phyloP scores from a whole-genome alignment of 2,797 vertebrate species.

The Protosalanx chinensis region DNA sequence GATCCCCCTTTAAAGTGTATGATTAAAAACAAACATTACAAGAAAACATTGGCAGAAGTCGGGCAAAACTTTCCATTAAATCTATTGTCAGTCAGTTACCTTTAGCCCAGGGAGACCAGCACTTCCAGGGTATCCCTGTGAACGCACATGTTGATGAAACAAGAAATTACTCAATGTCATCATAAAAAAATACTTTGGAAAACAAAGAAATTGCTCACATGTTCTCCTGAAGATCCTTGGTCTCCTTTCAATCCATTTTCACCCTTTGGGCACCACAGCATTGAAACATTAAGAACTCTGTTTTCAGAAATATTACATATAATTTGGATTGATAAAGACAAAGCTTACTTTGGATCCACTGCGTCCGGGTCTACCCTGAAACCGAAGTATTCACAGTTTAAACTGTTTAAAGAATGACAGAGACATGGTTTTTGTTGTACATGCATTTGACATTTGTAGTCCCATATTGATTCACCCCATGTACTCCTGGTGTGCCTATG shows the following conservation, averaged over 20 bases:
- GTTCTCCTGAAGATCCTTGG: constrained; percentile 13
- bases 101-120: constrained; percentile 23
- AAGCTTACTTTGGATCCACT: constrained; percentile 29
- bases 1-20: constrained; percentile 29
- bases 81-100: constrained; percentile 3
- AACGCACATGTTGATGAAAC: not conserved
- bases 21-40: not conserved
- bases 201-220: constrained; percentile 20
- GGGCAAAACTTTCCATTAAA: too few relatives aligned
- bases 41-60: not conserved
- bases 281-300: not conserved
- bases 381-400: constrained; percentile 1
- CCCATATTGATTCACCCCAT: constrained; percentile 11
- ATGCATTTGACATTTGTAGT: not conserved
- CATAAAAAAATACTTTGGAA: not conserved
- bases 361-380: constrained; percentile 24
- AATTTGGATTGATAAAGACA: not conserved
- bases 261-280: not conserved
- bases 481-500: constrained; percentile 18
- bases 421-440: not conserved
- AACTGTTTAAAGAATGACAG: not conserved
- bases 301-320: not conserved
- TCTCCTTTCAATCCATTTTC: constrained; percentile 13
- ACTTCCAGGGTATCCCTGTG: constrained; percentile 30
- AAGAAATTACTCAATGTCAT: not conserved